These are phyloP conservation scores for Oncorhynchus masou DNA, from an alignment of 2,113 vertebrate genomes.

Conservation along the genomic window DNA sequence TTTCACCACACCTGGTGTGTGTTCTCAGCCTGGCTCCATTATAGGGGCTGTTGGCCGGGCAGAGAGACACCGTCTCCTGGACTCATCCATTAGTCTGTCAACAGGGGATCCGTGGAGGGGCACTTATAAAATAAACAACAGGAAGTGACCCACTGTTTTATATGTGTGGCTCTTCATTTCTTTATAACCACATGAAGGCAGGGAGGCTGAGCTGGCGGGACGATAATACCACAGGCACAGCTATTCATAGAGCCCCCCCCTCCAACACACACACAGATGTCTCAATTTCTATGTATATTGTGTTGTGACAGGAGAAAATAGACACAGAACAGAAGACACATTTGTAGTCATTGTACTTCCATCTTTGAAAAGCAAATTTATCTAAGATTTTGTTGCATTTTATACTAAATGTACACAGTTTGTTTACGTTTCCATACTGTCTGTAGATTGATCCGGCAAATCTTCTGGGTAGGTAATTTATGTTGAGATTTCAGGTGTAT, in stretches of 20 bases:
- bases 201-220: background rate
- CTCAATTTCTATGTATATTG: too few species aligned
- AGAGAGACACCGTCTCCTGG: slow-evolving; percentile 14
- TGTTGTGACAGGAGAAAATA: too few species aligned
- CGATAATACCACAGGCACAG: background rate
- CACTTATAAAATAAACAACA: background rate
- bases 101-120: slow-evolving; percentile 25
- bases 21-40: slow-evolving; percentile 31
- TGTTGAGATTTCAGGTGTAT: too few species aligned
- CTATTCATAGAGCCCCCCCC: background rate
- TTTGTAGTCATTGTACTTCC: too few species aligned
- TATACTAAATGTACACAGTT: too few species aligned
- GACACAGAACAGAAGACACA: too few species aligned
- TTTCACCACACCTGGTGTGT: slow-evolving; percentile 48
- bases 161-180: background rate
- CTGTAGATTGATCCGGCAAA: too few species aligned
- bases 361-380: too few species aligned
- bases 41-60: slow-evolving; percentile 22
- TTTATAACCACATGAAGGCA: slow-evolving; percentile 5
- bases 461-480: too few species aligned
- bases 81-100: slow-evolving; percentile 52
- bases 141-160: background rate
- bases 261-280: background rate
- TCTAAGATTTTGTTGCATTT: too few species aligned
- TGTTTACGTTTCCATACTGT: background rate